Conservation (phyloP, 2,888 invertebrate genomes). For the Melanophora roralis region DNA sequence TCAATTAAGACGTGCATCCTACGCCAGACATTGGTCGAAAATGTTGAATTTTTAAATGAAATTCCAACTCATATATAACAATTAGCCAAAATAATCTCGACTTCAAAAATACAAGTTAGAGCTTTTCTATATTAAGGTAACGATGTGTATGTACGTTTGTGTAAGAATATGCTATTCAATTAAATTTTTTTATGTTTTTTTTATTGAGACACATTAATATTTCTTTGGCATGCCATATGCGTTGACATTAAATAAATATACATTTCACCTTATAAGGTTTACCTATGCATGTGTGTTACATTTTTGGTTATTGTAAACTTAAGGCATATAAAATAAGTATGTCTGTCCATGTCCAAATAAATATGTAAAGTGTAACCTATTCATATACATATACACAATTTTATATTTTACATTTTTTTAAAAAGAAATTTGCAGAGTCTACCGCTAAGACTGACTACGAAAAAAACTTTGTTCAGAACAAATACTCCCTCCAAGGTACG, state of each 20-base stretch:
- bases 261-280: too few species aligned
- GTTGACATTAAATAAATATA: conserved; percentile 42
- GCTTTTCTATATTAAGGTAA: too few species aligned
- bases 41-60: too few species aligned
- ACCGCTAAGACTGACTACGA: neutral
- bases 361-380: too few species aligned
- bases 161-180: neutral
- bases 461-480: neutral
- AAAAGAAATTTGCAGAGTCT: conserved; percentile 1
- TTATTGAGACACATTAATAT: conserved; percentile 51
- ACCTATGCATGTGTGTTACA: conserved; percentile 11
- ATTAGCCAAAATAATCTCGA: too few species aligned
- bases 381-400: conserved; percentile 1
- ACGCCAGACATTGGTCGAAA: too few species aligned
- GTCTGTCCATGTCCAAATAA: too few species aligned
- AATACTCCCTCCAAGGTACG: conserved; percentile 1
- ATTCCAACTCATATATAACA: too few species aligned
- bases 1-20: too few species aligned
- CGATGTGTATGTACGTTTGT: neutral
- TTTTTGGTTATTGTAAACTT: conserved; percentile 4
- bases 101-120: too few species aligned
- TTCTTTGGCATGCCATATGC: conserved; percentile 45
- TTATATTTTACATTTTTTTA: too few species aligned
- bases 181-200: neutral
- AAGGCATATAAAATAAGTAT: too few species aligned